These are phyloP conservation scores for Oreochromis spilurus DNA, from an alignment of 2,113 vertebrate genomes.

Conservation along the genomic window DNA sequence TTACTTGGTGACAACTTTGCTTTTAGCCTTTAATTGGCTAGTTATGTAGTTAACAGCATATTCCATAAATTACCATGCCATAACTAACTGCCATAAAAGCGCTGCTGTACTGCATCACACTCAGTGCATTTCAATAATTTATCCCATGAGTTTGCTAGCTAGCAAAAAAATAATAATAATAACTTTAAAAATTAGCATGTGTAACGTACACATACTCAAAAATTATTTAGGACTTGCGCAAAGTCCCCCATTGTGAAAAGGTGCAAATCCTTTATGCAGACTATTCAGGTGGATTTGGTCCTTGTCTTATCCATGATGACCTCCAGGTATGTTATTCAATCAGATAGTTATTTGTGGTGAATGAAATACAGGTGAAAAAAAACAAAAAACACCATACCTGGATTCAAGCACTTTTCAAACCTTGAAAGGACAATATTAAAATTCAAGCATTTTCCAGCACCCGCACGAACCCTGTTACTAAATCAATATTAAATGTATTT, in stretches of 20 bases:
- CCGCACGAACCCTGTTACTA: neutral
- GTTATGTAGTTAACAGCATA: neutral
- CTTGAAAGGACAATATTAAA: neutral
- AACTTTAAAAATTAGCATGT: neutral
- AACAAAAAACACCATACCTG: no score
- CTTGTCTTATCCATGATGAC: no score
- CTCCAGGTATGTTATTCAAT: neutral
- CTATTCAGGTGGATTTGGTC: neutral
- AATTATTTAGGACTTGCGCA: neutral
- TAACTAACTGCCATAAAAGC: neutral
- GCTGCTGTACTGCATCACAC: neutral
- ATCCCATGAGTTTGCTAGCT: neutral
- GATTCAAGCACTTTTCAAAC: neutral
- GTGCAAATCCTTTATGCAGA: neutral
- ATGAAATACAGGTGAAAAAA: neutral
- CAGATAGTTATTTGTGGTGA: neutral
- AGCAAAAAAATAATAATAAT: neutral
- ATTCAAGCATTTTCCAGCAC: neutral
- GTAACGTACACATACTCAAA: neutral
- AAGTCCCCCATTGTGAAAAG: neutral
- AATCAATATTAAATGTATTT: no score
- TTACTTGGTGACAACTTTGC: neutral
- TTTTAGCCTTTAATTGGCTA: neutral
- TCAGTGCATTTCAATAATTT: neutral
- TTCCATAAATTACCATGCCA: neutral